phyloP scores from a whole-genome alignment of 2,888 invertebrate genomes.

The Melipona beecheii region DNA sequence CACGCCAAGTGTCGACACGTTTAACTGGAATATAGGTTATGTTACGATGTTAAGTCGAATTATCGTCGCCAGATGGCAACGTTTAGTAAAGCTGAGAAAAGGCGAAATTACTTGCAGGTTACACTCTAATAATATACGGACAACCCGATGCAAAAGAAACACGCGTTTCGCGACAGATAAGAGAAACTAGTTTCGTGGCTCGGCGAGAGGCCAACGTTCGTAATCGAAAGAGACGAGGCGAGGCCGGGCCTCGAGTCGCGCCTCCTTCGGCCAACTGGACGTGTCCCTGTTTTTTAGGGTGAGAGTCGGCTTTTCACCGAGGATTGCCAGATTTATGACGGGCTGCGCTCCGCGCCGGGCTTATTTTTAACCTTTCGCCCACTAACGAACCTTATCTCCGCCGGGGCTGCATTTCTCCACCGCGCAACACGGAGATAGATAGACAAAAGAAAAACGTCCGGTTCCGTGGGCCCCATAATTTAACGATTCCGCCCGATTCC shows the following conservation, averaged over 20 bases:
- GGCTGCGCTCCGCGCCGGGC: conserved; percentile 74
- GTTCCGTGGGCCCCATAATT: conserved; percentile 69
- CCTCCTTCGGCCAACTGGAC: conserved; percentile 37
- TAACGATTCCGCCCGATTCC: conserved; percentile 70
- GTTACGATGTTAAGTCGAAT: too few relatives aligned
- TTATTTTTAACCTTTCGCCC: conserved; percentile 83
- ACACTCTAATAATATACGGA: too few relatives aligned
- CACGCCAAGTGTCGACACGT: too few relatives aligned
- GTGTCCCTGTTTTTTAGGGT: conserved; percentile 69
- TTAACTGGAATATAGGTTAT: too few relatives aligned
- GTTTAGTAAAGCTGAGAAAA: too few relatives aligned
- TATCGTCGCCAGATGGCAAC: too few relatives aligned
- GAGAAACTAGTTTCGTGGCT: not conserved
- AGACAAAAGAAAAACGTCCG: conserved; percentile 73
- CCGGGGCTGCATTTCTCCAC: conserved; percentile 74
- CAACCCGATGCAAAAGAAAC: too few relatives aligned
- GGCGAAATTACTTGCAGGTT: too few relatives aligned
- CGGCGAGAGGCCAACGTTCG: not conserved
- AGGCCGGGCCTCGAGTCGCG: conserved; percentile 14
- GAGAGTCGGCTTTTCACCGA: conserved; percentile 70
- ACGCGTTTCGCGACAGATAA: not conserved
- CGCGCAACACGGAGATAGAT: conserved; percentile 68
- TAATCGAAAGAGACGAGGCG: not conserved
- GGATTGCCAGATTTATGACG: conserved; percentile 83
- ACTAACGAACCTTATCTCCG: conserved; percentile 83